Evolutionary conservation across 2,888 invertebrate genomes (phyloP), one percentile per base, ranked within the genome.

Genomic region (Lithophane socia): DNA sequence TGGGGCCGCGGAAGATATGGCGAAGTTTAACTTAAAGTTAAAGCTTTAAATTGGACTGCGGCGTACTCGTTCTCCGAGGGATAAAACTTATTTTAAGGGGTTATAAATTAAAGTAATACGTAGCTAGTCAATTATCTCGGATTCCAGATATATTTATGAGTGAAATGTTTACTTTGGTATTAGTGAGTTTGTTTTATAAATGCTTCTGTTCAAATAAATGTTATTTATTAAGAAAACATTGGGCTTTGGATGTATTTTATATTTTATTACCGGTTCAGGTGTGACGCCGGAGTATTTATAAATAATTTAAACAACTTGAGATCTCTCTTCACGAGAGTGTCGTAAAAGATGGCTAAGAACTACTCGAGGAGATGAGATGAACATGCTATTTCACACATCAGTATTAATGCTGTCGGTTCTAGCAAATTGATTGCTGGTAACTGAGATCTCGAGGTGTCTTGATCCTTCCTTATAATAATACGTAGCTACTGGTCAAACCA

Each of bases 31-130:
- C 92, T 93, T 90, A 91, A 94, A 95, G 93, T 95, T 94, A 92
- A 86, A 92, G 94, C 94, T 93, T 94, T 93, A 94, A 94, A 95
- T 94, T 94, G 92, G 94, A 92, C 91, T 91, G 91, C 88, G 92
- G 92, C 90, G 85, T 83, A 85, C 83, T 83, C 86, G 85, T 89
- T 91, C 90, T 90, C 90, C 84, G 83, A 91, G 92, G 91, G 91
- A 79, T 74, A 77, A 91, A 93, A 93, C 93, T 94, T 93, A 91
- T 93, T 93, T 94, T 92, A 94, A 94, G 93, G 94, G 94, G 94
- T 91, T 93, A 91, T 94, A 95, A 94, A 94, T 95, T 95, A 94
- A 94, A 94, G 92, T 92, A 94, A 94, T 95, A 92, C 92, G 91
- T 92, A 92, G 90, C 88, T 92, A 92, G 93, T 94, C 94, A 94